Evolutionary conservation across 2,888 invertebrate species (phyloP), one percentile per base, ranked within the genome.

Genomic region (Ischnura elegans): DNA sequence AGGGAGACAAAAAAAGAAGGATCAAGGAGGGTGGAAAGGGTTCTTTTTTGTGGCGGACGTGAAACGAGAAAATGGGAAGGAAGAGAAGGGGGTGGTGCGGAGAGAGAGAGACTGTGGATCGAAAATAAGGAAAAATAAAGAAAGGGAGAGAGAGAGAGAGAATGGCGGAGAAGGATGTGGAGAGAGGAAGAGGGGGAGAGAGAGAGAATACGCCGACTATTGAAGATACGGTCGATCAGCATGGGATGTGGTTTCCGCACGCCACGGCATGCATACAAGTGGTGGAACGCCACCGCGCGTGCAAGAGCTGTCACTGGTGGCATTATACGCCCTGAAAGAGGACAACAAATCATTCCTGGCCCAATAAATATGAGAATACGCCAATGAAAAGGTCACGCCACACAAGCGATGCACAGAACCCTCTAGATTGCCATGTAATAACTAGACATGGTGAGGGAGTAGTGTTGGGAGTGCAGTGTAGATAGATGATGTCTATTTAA

Each of bases 191-290:
- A 29, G 29, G 10, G 36, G n/a, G 76, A 36, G 76, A 10, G 76
- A 0, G 36, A 36, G 76, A 76, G 76, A 76, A 76, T 16, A 13
- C 76, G 76, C 76, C 76, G 76, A 76, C 76, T 76, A 76, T 76
- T 76, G 76, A 76, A 76, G 76, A 76, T 36, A 36, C 76, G 76
- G 36, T 76, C 76, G 36, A 76, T 76, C 25, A 16, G 36, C 29
- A 76, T 76, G 76, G 76, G 76, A 76, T 76, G 76, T 76, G 76
- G 76, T 76, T 76, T 29, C 61, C 19, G 61, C 21, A 61, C 76
- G 4, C 76, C 29, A n/a, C n/a, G n/a, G n/a, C n/a, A n/a, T 5
- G 76, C 16, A 36, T 36, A 76, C 76, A 76, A 76, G 76, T 10
- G 76, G 76, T 36, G 76, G 76, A 76, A 36, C 36, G 76, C 29